Percentiles rank a stretch among this genome's conserved stretches.
phyloP scores from a whole-genome alignment of 2,113 vertebrate species.

The Lates calcarifer region DNA sequence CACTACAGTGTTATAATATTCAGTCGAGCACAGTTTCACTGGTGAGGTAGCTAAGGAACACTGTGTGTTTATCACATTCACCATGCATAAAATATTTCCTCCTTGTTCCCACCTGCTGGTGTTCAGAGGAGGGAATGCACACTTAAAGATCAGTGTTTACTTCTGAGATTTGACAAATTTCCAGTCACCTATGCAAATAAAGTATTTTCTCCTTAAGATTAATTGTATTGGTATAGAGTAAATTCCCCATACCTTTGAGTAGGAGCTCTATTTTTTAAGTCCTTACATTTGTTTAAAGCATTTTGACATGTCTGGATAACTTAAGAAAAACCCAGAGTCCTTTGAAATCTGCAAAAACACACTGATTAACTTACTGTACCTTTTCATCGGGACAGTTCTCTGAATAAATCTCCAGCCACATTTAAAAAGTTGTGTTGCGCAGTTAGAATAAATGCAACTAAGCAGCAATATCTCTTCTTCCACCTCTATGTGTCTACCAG shows the following conservation, averaged over 20 bases:
- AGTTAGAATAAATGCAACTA: no score
- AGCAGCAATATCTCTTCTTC: not conserved
- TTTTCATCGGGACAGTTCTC: not conserved
- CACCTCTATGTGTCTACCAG: constrained; percentile 31
- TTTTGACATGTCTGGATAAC: no score
- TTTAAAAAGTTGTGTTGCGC: not conserved
- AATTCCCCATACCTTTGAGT: not conserved
- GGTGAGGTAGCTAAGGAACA: not conserved
- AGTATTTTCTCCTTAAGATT: no score
- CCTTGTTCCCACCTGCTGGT: no score
- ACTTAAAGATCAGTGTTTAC: no score
- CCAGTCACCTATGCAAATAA: no score
- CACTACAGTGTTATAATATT: no score
- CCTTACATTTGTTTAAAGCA: not conserved
- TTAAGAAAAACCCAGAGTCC: no score
- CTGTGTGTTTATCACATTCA: not conserved
- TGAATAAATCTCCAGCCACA: not conserved
- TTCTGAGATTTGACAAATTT: not conserved
- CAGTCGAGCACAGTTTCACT: not conserved
- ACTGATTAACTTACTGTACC: not conserved
- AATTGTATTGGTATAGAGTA: not conserved
- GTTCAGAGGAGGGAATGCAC: no score
- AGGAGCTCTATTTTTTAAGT: not conserved
- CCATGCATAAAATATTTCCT: not conserved
- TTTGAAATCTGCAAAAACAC: no score